A percentile compares a stretch with the other conserved stretches of the same genome.
These are phyloP conservation scores for Ptilorrhoa leucosticta DNA, from an alignment of 2,113 vertebrate species.

Conservation along the genomic window DNA sequence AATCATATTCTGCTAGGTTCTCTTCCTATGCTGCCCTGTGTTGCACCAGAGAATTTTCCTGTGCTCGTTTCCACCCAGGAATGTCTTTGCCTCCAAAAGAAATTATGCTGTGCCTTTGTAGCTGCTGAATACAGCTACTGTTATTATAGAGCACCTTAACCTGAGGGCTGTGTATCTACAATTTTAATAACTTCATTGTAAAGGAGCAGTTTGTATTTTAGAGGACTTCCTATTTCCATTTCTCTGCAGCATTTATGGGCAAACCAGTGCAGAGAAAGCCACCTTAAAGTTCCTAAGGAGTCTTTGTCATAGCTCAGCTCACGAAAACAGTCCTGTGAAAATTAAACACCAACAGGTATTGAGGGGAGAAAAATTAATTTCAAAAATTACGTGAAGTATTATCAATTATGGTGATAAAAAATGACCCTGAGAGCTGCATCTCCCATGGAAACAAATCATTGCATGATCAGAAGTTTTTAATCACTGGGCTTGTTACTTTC, in stretches of 20 bases:
- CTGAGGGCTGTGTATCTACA: neutral
- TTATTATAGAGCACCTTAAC: slow-evolving; percentile 27
- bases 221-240: neutral
- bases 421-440: neutral
- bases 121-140: neutral
- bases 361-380: neutral
- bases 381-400: neutral
- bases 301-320: neutral
- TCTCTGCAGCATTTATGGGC: neutral
- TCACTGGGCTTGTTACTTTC: neutral
- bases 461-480: neutral
- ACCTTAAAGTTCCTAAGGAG: neutral
- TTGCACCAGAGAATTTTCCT: neutral
- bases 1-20: neutral
- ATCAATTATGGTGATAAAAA: neutral
- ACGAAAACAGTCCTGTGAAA: neutral
- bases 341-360: neutral
- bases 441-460: neutral
- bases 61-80: neutral
- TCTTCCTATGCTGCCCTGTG: neutral
- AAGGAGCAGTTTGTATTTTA: neutral
- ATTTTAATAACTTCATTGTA: slow-evolving; percentile 45
- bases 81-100: slow-evolving; percentile 8
- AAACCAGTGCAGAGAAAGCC: neutral
- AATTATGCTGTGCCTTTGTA: slow-evolving; percentile 11